Base-by-base conservation (phyloP, 23 tunicate species). In the Clavelina lepadiformis region DNA sequence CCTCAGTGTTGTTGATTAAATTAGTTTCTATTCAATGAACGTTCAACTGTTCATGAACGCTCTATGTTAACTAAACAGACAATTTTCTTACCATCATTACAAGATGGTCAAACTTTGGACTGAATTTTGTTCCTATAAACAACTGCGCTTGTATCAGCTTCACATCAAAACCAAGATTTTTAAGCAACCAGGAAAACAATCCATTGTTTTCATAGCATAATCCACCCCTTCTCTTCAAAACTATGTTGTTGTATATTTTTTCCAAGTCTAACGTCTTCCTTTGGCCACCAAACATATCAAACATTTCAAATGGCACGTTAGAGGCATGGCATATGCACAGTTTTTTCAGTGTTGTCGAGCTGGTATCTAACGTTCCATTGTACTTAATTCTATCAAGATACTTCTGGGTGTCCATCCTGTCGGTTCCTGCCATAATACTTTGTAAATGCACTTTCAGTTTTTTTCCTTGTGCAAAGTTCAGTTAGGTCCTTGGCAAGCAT, bases 261-360 rank as follows among this genome's bases (percentile, higher is more conserved):
- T 59, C 69, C 57, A 80, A 35, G 33, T 76, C 77, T 58, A 61
- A 32, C 3, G 62, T 24, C 34, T 80, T 80, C 28, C 72, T 31
- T 30, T 61, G 26, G 4, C 86, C 86, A 20, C 86, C 86, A 51
- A 80, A 80, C 86, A 80, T 70, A 46, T 80, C 86, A 13, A 80
- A 47, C 2, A 20, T 51, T 29, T 80, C 86, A 37, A 80, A 80
- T 1, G 86, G 86, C 15, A 66, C 35, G 29, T 46, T 66, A 25
- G 28, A 27, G 33, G 57, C 5, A 7, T 66, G 72, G 36, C 72
- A 66, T 18, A 28, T 37, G 35, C 56, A 45, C 21, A 66, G 35
- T 11, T 66, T 26, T 3, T 28, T 45, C 22, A 66, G 31, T 3
- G 72, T 66, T 28, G 56, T 4, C 11, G 72, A n/a, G 18, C 13